Conservation (phyloP, 2,113 vertebrate species). For the Dasyurus viverrinus region DNA sequence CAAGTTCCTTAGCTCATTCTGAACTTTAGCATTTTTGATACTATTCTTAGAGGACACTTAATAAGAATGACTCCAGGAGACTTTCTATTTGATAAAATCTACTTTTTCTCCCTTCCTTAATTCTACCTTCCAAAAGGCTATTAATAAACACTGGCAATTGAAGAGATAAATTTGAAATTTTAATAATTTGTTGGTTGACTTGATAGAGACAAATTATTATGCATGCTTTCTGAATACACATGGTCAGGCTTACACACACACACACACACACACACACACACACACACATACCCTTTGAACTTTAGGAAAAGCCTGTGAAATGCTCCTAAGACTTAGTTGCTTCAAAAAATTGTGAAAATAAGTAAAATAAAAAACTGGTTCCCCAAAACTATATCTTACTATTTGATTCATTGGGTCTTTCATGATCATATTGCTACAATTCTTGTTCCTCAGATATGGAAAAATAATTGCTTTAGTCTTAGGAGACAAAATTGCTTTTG, state of each 20-base stretch:
- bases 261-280: neutral
- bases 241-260: neutral
- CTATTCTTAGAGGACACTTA: neutral
- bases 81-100: neutral
- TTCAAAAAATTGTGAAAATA: neutral
- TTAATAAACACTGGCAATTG: neutral
- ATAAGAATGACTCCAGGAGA: neutral
- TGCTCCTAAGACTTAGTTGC: neutral
- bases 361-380: neutral
- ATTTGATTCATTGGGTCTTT: neutral
- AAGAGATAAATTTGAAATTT: neutral
- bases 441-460: conserved; percentile 20
- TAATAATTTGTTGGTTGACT: neutral
- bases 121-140: neutral
- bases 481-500: conserved; percentile 26
- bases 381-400: neutral
- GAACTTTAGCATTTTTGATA: neutral
- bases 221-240: neutral
- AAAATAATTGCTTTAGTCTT: neutral
- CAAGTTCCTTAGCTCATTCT: neutral
- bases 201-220: neutral
- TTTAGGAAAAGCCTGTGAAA: neutral
- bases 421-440: neutral
- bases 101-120: neutral
- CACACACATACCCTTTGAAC: neutral